These are phyloP conservation scores for Parauchenoglanis punctatus DNA, from an alignment of 2,797 vertebrate genomes.

Conservation along the genomic window DNA sequence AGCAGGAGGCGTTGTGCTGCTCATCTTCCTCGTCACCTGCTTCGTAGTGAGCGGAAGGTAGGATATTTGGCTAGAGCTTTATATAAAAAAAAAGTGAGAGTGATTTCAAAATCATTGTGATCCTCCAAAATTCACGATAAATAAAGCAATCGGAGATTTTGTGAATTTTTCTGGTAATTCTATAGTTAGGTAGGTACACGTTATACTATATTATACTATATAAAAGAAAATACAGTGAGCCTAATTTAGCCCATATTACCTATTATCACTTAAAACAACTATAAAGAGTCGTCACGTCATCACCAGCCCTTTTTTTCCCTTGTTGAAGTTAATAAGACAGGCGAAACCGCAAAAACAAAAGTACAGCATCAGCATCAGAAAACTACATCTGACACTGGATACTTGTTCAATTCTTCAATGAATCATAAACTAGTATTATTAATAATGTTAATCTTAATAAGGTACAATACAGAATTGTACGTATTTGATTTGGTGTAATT, in stretches of 20 bases:
- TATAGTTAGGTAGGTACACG: not conserved
- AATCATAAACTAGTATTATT: not conserved
- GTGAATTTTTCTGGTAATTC: not conserved
- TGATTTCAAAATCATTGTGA: not conserved
- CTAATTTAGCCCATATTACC: too few species aligned
- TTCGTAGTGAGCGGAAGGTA: slow-evolving; percentile 85
- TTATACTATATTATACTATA: not conserved
- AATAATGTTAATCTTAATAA: not conserved
- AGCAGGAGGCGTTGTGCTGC: slow-evolving; percentile 79
- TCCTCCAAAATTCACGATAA: not conserved
- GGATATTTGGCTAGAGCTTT: slow-evolving; percentile 25
- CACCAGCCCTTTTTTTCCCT: not conserved
- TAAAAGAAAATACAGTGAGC: not conserved
- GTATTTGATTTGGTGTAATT: not conserved
- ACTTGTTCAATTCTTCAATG: too few species aligned
- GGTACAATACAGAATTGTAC: too few species aligned
- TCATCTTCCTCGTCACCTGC: slow-evolving; percentile 83
- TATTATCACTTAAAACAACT: not conserved
- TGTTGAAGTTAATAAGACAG: not conserved
- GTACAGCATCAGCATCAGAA: not conserved
- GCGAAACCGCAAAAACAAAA: not conserved
- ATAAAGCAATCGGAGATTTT: not conserved
- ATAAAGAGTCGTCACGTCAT: not conserved
- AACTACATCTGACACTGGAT: not conserved
- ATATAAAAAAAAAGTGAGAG: not conserved